Conservation (phyloP, 2,113 vertebrate species). For the Cacatua alba region DNA sequence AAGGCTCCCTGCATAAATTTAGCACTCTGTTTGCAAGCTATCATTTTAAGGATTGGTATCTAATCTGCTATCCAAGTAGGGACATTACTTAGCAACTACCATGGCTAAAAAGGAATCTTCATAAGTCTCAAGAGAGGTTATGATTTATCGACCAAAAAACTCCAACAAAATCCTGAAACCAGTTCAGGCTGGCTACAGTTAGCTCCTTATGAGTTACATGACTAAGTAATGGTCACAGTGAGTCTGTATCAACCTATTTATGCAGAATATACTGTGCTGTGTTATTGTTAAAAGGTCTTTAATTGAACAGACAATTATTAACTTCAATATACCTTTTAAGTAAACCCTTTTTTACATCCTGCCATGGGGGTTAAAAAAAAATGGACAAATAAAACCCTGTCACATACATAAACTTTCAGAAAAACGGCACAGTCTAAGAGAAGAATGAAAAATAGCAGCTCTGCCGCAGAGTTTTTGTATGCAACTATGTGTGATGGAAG, state of each 20-base stretch:
- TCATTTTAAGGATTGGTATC: conserved; percentile 57
- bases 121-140: conserved; percentile 50
- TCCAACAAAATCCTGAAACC: conserved; percentile 16
- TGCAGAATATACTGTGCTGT: neutral
- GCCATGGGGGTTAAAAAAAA: fast-evolving
- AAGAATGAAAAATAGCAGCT: conserved; percentile 1
- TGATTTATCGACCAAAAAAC: conserved; percentile 58
- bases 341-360: neutral
- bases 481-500: neutral
- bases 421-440: neutral
- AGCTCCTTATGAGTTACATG: conserved; percentile 1
- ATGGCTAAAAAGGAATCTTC: conserved; percentile 49
- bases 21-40: conserved; percentile 34
- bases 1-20: conserved; percentile 6
- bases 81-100: conserved; percentile 58
- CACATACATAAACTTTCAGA: neutral
- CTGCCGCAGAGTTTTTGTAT: neutral
- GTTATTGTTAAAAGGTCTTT: neutral
- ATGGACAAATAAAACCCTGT: neutral
- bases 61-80: conserved; percentile 57
- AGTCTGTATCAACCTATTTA: neutral
- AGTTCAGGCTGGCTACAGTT: conserved; percentile 28
- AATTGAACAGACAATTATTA: neutral
- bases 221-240: conserved; percentile 32
- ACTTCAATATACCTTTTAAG: neutral